phyloP scores from a whole-genome alignment of 2,888 invertebrate species.

The Sthenelais limicola region DNA sequence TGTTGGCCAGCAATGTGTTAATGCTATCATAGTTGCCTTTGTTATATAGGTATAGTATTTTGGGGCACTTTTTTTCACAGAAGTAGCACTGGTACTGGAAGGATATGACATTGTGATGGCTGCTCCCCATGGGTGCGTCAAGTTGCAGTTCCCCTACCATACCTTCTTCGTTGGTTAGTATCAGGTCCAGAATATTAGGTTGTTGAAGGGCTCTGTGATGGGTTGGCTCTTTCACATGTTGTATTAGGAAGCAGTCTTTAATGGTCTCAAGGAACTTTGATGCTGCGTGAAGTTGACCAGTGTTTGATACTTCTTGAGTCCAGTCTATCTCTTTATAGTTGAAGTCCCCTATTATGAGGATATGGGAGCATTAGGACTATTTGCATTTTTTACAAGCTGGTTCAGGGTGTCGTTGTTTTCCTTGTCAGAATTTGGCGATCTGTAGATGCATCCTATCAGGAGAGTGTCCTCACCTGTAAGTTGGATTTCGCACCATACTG shows the following conservation, averaged over 20 bases:
- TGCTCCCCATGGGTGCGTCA: not conserved
- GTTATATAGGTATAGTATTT: not conserved
- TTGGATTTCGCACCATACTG: not conserved
- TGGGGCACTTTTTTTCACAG: not conserved
- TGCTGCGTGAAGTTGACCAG: not conserved
- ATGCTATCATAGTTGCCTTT: not conserved
- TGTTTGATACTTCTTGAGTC: not conserved
- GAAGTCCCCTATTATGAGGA: not conserved
- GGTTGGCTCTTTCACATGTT: slow-evolving; percentile 40
- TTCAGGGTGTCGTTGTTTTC: not conserved
- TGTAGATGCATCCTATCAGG: not conserved
- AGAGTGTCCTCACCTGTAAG: not conserved
- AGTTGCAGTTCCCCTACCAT: slow-evolving; percentile 31
- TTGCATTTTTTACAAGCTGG: not conserved
- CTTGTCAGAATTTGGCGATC: not conserved
- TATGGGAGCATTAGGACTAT: not conserved
- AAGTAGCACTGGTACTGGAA: not conserved
- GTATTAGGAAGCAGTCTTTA: slow-evolving; percentile 39
- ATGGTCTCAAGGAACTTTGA: slow-evolving; percentile 26
- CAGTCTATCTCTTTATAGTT: not conserved
- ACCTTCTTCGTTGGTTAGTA: slow-evolving; percentile 40
- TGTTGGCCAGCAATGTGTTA: not conserved
- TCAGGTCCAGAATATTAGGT: slow-evolving; percentile 37
- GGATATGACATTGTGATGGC: not conserved
- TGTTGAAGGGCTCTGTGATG: slow-evolving; percentile 38